Conservation (phyloP, 2,888 invertebrate species). For the Patella ulyssiponensis region DNA sequence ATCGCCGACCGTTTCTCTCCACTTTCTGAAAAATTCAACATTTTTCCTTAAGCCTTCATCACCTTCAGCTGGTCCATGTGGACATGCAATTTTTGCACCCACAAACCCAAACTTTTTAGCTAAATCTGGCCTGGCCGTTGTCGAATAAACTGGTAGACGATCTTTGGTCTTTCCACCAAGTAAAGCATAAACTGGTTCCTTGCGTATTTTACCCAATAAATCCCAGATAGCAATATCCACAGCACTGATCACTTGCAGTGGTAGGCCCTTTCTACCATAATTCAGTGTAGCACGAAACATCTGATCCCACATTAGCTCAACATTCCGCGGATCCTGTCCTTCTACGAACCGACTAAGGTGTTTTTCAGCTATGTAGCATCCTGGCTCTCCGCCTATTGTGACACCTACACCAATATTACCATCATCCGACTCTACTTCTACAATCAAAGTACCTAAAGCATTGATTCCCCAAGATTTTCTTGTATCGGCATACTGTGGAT, state of each 20-base stretch:
- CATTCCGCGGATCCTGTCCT: constrained; percentile 66
- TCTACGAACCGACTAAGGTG: constrained; percentile 68
- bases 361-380: constrained; percentile 66
- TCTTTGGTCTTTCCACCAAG: constrained; percentile 68
- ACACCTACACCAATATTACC: constrained; percentile 66
- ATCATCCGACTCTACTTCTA: constrained; percentile 67
- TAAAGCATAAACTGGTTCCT: constrained; percentile 67
- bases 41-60: constrained; percentile 65
- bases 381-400: constrained; percentile 67
- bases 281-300: constrained; percentile 67
- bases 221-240: constrained; percentile 69
- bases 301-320: constrained; percentile 67
- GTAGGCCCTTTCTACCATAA: constrained; percentile 67
- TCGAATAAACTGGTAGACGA: constrained; percentile 65
- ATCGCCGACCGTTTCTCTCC: constrained; percentile 65
- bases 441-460: constrained; percentile 64
- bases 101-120: constrained; percentile 66
- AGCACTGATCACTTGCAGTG: constrained; percentile 67
- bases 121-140: constrained; percentile 65
- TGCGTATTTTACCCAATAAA: constrained; percentile 61
- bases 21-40: constrained; percentile 58
- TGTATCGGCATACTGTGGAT: constrained; percentile 53
- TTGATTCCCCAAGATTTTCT: constrained; percentile 70
- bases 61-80: constrained; percentile 66
- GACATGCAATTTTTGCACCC: constrained; percentile 60